Evolutionary conservation across 2,888 invertebrate genomes (phyloP).

Genomic region (Cephonodes hylas): DNA sequence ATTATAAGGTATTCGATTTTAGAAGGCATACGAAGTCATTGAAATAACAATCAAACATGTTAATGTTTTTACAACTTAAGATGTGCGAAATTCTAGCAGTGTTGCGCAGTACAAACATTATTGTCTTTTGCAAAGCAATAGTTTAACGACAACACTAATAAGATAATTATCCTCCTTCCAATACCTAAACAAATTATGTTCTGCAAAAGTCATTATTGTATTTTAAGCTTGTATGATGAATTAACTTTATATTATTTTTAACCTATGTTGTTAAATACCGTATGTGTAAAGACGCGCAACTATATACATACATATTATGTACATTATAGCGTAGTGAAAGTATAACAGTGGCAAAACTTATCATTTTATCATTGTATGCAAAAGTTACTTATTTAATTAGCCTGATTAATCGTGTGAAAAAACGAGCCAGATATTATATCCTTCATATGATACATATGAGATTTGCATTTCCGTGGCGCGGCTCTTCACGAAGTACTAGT

Average conservation of each 20-base stretch:
- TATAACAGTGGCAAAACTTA: not conserved
- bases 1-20: not conserved
- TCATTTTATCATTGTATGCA: not conserved
- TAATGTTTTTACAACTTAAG: constrained; percentile 33
- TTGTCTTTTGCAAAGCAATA: constrained; percentile 38
- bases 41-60: constrained; percentile 29
- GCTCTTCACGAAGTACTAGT: too few relatives aligned
- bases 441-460: too few relatives aligned
- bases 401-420: too few relatives aligned
- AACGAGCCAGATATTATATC: too few relatives aligned
- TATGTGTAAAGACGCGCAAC: not conserved
- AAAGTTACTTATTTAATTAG: too few relatives aligned
- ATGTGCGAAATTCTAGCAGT: constrained; percentile 40
- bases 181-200: not conserved
- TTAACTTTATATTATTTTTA: not conserved
- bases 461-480: too few relatives aligned
- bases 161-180: constrained; percentile 27
- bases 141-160: constrained; percentile 44
- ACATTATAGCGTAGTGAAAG: too few relatives aligned
- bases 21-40: constrained; percentile 18
- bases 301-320: not conserved
- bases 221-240: not conserved
- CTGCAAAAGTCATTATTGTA: not conserved
- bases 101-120: constrained; percentile 25
- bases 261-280: not conserved